Evolutionary conservation across 2,797 vertebrate species (phyloP), one percentile per base, ranked within the genome.

Genomic region (Poliocrania exsul): DNA sequence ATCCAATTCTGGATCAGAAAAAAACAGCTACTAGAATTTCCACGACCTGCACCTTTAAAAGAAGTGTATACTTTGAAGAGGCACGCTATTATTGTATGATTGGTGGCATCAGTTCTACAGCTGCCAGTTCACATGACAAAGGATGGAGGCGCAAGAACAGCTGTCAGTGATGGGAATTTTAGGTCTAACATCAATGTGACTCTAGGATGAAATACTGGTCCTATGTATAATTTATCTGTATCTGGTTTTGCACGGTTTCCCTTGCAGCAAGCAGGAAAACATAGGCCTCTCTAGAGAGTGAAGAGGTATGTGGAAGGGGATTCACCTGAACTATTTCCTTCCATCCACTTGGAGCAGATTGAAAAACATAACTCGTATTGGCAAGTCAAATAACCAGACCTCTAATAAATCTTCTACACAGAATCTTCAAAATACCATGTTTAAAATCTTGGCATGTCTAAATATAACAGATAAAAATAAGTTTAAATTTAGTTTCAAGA

Each of bases 241-340:
- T 54, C 12, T 40, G 37, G 13, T 60, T 89, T 93, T 89, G 11
- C 75, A 80, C 1, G 0, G 6, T 42, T 87, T 12, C 33, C 29
- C n/a, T 62, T 70, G 19, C 38, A 78, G 24, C 21, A n/a, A 67
- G 53, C 2, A 4, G 29, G 53, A 87, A 62, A 26, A 13, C n/a
- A 71, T 4, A 77, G 33, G 4, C 13, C 31, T 86, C 44, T 77
- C 26, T n/a, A 25, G 51, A 81, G 46, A 73, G 35, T 71, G 47
- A 80, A 90, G 37, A 65, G 47, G 9, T 62, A 60, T 54, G 19
- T 42, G 69, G 21, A 73, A 10, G 15, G 29, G 93, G 91, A 93
- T 93, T 94, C 95, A 94, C 67, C 49, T 87, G 33, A 82, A 69
- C 77, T 72, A 56, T 77, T 85, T 70, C 20, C 19, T 82, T 80